A percentile compares a stretch with the other conserved stretches of the same genome.
Evolutionary conservation across 2,797 vertebrate species (phyloP).

Genomic region (Stomatorhinus walkeri): DNA sequence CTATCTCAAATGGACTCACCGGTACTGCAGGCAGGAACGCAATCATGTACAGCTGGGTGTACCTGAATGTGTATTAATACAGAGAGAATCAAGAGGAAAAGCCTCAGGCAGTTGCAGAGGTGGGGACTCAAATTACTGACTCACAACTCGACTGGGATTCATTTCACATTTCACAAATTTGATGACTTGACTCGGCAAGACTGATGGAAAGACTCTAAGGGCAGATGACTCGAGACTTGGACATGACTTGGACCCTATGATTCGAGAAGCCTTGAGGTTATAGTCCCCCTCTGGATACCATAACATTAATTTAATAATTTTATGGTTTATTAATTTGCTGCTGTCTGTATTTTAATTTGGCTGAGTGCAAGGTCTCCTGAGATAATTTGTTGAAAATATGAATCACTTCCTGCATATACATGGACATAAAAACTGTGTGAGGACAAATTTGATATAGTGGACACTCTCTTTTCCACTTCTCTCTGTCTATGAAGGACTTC

Average conservation of each 20-base stretch:
- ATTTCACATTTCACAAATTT: background rate
- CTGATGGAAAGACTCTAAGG: background rate
- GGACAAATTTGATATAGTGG: background rate
- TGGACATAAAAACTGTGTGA: background rate
- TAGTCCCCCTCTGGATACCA: background rate
- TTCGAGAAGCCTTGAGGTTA: background rate
- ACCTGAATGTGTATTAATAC: slow-evolving; percentile 52
- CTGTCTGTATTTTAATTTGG: background rate
- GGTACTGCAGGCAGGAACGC: slow-evolving; percentile 84
- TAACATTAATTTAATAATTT: background rate
- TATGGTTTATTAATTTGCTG: background rate
- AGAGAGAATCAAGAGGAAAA: background rate
- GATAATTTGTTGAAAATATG: background rate
- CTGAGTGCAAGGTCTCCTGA: background rate
- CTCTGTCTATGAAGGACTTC: background rate
- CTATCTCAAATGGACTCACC: slow-evolving; percentile 63
- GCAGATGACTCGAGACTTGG: background rate
- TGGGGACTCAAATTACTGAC: background rate
- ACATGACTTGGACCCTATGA: background rate
- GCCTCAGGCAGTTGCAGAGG: background rate
- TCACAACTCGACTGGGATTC: background rate
- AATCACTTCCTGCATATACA: background rate
- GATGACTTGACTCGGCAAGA: background rate
- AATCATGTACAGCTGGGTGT: slow-evolving; percentile 78
- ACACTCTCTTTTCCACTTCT: background rate